Percentiles rank a stretch among this genome's conserved stretches.
These are phyloP conservation scores for Tichodroma muraria DNA, from an alignment of 2,113 vertebrate species.

Conservation along the genomic window DNA sequence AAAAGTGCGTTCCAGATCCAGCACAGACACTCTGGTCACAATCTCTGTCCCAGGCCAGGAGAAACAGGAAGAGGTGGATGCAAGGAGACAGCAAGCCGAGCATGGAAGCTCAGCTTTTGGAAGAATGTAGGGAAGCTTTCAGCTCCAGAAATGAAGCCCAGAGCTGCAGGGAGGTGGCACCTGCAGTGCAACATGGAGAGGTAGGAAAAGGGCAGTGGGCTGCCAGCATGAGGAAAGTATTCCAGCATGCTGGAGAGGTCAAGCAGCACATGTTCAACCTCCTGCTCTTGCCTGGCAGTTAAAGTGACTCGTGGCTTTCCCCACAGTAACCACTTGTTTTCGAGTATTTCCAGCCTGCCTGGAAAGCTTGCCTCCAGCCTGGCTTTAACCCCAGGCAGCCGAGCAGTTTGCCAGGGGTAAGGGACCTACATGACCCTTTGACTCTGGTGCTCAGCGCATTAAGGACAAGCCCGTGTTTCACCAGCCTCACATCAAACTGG, in stretches of 20 bases:
- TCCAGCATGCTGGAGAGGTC: not conserved
- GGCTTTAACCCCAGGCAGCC: not conserved
- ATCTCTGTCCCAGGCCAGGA: not conserved
- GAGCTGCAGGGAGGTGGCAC: not conserved
- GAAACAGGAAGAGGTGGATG: not conserved
- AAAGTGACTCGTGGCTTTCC: not conserved
- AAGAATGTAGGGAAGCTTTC: not conserved
- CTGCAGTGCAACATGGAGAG: accelerated
- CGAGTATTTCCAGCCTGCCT: not conserved
- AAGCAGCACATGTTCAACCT: not conserved
- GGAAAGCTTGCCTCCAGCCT: not conserved
- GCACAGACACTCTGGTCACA: not conserved
- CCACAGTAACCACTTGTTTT: not conserved
- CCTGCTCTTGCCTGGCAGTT: not conserved
- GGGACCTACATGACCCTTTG: not conserved
- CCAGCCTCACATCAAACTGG: not conserved
- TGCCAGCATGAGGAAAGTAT: not conserved
- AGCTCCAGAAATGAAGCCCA: not conserved
- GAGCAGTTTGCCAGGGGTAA: not conserved
- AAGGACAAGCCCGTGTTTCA: not conserved
- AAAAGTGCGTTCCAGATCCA: not conserved
- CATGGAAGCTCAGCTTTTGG: not conserved
- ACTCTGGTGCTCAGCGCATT: accelerated
- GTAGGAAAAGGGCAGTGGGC: not conserved
- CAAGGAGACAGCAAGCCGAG: not conserved